Evolutionary conservation across 2,797 vertebrate genomes (phyloP), one percentile per base, ranked within the genome.

Genomic region (Crypturellus tataupa): DNA sequence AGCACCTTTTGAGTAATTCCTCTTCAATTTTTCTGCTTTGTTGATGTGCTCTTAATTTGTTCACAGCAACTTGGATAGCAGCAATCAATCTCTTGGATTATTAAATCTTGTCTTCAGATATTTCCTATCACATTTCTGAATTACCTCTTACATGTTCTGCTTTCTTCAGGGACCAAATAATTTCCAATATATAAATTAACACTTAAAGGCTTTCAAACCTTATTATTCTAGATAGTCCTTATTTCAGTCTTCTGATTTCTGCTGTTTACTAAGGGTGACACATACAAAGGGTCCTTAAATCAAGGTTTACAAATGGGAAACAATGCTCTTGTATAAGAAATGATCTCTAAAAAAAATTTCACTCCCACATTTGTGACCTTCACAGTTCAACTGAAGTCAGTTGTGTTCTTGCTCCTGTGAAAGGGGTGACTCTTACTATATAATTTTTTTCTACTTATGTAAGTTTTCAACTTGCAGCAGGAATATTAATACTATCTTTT

Each of bases 231-330:
- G n/a, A n/a, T n/a, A n/a, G n/a, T n/a, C n/a, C n/a, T n/a, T n/a
- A n/a, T n/a, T n/a, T n/a, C n/a, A n/a, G n/a, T n/a, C n/a, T n/a
- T n/a, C n/a, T n/a, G n/a, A n/a, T n/a, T n/a, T n/a, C n/a, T n/a
- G n/a, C n/a, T n/a, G n/a, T n/a, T n/a, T n/a, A n/a, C n/a, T n/a
- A 39, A 92, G 71, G 82, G 85, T 83, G 80, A 85, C 49, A 94
- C 27, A 20, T 3, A 7, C 27, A 12, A 63, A 79, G 17, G 31
- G 40, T 71, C 81, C 44, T 94, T 93, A 90, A 89, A 68, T 40
- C 85, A 68, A 25, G 64, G 44, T 47, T 15, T 68, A 20, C 85
- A 80, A 86, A 77, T 24, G 14, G 39, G 42, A 39, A 91, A 24
- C 51, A 70, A 67, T 83, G 27, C 51, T 18, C 7, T 47, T 88